phyloP scores from a whole-genome alignment of 2,888 invertebrate genomes.

The Himalopsyche anomala region DNA sequence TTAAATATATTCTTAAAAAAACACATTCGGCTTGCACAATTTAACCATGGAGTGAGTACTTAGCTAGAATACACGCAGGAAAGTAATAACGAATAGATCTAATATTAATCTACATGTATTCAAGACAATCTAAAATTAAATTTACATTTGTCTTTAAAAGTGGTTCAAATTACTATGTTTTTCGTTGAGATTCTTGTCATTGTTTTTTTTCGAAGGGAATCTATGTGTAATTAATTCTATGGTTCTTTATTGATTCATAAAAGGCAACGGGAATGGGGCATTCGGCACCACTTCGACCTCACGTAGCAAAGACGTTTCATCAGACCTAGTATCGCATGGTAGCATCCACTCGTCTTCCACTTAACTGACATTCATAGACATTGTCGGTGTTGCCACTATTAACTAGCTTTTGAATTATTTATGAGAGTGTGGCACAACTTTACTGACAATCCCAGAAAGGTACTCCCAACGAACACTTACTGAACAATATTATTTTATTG shows the following conservation, averaged over 20 bases:
- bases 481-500: background rate
- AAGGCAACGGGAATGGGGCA: background rate
- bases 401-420: constrained; percentile 34
- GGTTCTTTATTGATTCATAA: background rate
- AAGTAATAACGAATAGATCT: too few relatives aligned
- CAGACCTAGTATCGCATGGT: background rate
- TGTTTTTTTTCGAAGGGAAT: background rate
- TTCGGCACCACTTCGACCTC: background rate
- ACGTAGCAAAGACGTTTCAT: background rate
- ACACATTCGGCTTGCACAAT: too few relatives aligned
- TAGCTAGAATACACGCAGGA: too few relatives aligned
- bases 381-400: background rate
- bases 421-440: constrained; percentile 19
- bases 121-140: too few relatives aligned
- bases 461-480: background rate
- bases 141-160: too few relatives aligned
- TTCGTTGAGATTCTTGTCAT: background rate
- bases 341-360: background rate
- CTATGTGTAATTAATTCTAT: background rate
- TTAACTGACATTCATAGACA: constrained; percentile 14
- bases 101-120: too few relatives aligned
- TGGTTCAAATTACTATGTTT: too few relatives aligned
- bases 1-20: too few relatives aligned
- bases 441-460: background rate
- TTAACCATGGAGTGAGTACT: too few relatives aligned